A percentile compares a stretch with the other conserved stretches of the same genome.
Evolutionary conservation across 2,888 invertebrate genomes (phyloP).

Genomic region (Copidosoma aretas): DNA sequence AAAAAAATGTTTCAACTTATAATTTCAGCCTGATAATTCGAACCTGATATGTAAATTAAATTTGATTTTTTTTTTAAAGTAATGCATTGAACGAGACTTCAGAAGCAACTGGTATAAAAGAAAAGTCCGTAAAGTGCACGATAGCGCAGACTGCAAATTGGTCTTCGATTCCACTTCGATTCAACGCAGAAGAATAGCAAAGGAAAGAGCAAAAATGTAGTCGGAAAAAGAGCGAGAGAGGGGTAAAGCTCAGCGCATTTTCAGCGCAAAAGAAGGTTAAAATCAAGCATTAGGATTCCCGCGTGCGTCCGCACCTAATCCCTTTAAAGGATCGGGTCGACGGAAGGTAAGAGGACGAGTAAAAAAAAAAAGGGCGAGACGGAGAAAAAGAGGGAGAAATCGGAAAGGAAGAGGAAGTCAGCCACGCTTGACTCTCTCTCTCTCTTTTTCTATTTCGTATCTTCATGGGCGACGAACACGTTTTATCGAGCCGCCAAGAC

Average conservation of each 20-base stretch:
- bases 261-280: slow-evolving; percentile 26
- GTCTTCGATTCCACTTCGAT: slow-evolving; percentile 27
- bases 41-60: too few species aligned
- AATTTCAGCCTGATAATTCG: too few species aligned
- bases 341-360: background rate
- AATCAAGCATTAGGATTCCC: slow-evolving; percentile 37
- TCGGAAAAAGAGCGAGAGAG: background rate
- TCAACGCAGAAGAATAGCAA: background rate
- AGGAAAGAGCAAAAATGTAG: background rate
- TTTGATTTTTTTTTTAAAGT: too few species aligned
- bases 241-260: background rate
- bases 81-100: background rate
- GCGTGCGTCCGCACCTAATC: slow-evolving; percentile 37
- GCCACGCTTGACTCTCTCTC: slow-evolving; percentile 33
- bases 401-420: slow-evolving; percentile 5
- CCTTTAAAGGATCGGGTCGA: slow-evolving; percentile 33
- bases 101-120: background rate
- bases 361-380: slow-evolving; percentile 2
- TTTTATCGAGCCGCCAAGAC: slow-evolving; percentile 28
- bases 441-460: background rate
- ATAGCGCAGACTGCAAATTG: background rate
- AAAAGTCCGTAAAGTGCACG: background rate
- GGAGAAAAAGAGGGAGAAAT: slow-evolving; percentile 1
- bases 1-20: too few species aligned
- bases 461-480: slow-evolving; percentile 23